Base-by-base conservation (phyloP, 1,140 invertebrate species). In the Drosophila kikkawai region DNA sequence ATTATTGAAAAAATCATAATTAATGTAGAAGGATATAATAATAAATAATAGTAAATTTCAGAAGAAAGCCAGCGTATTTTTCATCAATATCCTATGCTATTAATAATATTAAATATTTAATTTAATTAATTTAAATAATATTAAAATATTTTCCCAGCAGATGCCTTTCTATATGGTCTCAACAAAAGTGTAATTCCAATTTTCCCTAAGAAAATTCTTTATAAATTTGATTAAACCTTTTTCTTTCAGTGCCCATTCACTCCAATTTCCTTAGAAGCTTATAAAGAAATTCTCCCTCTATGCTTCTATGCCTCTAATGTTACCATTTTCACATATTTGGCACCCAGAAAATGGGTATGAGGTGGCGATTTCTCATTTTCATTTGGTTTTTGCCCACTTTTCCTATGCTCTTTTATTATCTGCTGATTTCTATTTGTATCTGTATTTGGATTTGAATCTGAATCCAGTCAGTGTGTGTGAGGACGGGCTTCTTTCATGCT, bases 401-500 rank as follows among this genome's bases (percentile, higher is more conserved):
- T 55, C 34, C 17, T 67, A 36, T 50, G 66, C 57, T 66, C 45
- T 73, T 84, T 71, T 83, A 69, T 76, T 80, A 80, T 81, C 79
- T 66, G 37, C 61, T 66, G 56, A 81, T 78, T 77, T 56, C 47
- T 53, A 77, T 75, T 61, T 56, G 42, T 60, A 63, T 71, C 44
- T 77, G 61, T 78, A 74, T 73, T 41, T 61, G 56, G 47, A 57
- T 61, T 50, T 32, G 61, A 17, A 67, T 55, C 51, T 13, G 26
- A 32, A 51, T 34, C 50, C 0, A 29, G 26, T 29, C 5, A 29
- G 26, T 64, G 29, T 56, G 58, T 63, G 32, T 83, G 59, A 70
- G 60, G 68, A 42, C 60, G 79, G 74, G 65, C 85, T 74, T 75
- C 81, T 90, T 88, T 90, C 80, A 88, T 88, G 85, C 85, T 88